Conservation (phyloP, 2,888 invertebrate species). For the Bellardia pandia region DNA sequence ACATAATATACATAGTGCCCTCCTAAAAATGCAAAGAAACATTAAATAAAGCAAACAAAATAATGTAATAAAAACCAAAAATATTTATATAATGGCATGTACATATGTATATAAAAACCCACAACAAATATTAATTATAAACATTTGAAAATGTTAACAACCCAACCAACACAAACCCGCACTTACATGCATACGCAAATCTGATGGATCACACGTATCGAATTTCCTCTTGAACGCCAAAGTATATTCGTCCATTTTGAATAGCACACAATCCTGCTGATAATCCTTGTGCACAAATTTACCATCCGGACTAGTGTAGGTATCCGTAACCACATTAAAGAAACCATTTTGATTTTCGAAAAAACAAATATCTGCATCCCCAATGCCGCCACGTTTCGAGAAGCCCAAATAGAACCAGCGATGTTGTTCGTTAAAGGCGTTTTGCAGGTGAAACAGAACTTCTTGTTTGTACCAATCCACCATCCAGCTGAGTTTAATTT, state of each 20-base stretch:
- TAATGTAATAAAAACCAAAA: neutral
- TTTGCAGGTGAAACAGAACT: constrained; percentile 84
- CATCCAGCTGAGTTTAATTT: constrained; percentile 84
- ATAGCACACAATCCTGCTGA: constrained; percentile 89
- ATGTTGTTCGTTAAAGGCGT: constrained; percentile 83
- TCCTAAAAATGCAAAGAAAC: constrained; percentile 86
- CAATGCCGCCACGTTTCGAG: constrained; percentile 90
- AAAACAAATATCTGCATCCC: constrained; percentile 92
- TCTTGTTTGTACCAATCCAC: constrained; percentile 84
- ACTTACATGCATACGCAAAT: constrained; percentile 84
- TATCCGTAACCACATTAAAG: constrained; percentile 87
- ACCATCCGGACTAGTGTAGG: constrained; percentile 88
- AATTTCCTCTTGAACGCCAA: constrained; percentile 91
- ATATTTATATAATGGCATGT: neutral
- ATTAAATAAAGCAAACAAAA: neutral
- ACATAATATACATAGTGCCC: constrained; percentile 94
- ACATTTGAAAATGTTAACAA: constrained; percentile 10
- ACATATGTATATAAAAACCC: neutral
- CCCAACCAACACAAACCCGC: neutral
- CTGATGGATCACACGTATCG: constrained; percentile 92
- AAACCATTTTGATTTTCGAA: constrained; percentile 87
- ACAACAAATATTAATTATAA: constrained; percentile 27
- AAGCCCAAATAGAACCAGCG: constrained; percentile 94
- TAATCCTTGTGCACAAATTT: constrained; percentile 87
- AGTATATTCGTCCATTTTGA: constrained; percentile 86